Base-by-base conservation (phyloP, 2,888 invertebrate genomes). In the Apodemia mormo region DNA sequence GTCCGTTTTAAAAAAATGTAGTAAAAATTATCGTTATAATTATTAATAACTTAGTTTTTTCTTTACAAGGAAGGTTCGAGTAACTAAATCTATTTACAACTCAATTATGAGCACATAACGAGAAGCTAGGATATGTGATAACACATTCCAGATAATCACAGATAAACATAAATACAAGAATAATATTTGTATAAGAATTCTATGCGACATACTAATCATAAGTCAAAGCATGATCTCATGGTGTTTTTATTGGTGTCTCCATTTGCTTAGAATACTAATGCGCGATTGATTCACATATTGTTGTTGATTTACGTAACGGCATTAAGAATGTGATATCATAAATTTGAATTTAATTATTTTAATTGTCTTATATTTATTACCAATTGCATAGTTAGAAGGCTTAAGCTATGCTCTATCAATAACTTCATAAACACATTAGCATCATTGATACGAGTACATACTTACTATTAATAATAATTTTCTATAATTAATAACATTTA, bases 201-300 rank as follows among this genome's bases (percentile, higher is more conserved):
- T 30, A 58, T 58, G 58, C 58, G 58, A 58, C 58, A 58, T 58
- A 58, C 58, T 58, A 58, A 67, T 67, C 45, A 52, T 66, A 68
- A 72, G 70, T 72, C 68, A 67, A 52, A 67, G 45, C 45, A 68
- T 72, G 72, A 72, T 68, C 70, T 70, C 70, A 72, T 68, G 66
- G 61, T 49, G 54, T 52, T 68, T 70, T 68, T 58, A 70, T 56
- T 68, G 56, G 52, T 66, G 68, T 67, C 65, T 56, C 58, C 64
- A 68, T 49, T 58, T 5, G 61, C 61, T 67, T 40, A 65, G 72
- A 68, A 72, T 72, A 70, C 66, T 72, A 72, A 72, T 70, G 58
- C 40, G 22, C 30, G 58, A 58, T 58, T 29, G 56, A 58, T 58
- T 58, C 56, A 58, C 29, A 58, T 56, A 29, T 10, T 29, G 10